A percentile compares a stretch with the other conserved stretches of the same genome.
phyloP scores from a whole-genome alignment of 2,113 vertebrate genomes.

The Chaenogobius annularis region DNA sequence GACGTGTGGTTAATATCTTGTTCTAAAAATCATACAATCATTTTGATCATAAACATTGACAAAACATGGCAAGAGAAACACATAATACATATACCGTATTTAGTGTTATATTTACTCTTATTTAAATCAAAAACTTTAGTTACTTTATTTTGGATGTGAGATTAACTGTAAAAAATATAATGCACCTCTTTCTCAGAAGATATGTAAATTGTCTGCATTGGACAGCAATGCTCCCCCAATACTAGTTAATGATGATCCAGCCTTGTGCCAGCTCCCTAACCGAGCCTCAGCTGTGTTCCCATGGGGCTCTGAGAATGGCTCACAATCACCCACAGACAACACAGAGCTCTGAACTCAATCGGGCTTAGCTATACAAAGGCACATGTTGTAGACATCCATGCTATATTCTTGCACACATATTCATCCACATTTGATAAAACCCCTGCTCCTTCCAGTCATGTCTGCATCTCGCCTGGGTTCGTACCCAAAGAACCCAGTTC shows the following conservation, averaged over 20 bases:
- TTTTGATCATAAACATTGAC: too few species aligned
- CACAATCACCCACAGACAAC: constrained; percentile 28
- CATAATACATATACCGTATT: too few species aligned
- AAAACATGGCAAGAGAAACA: too few species aligned
- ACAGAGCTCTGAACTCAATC: constrained; percentile 55
- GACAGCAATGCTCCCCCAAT: neutral
- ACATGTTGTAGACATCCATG: constrained; percentile 42
- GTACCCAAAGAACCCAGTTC: constrained; percentile 43
- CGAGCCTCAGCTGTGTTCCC: constrained; percentile 71
- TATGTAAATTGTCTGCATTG: neutral
- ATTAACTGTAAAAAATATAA: neutral
- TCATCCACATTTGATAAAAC: constrained; percentile 35
- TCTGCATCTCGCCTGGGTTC: constrained; percentile 48
- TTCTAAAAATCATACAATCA: too few species aligned
- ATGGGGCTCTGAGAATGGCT: constrained; percentile 63
- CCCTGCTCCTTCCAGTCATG: constrained; percentile 49
- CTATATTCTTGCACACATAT: constrained; percentile 35
- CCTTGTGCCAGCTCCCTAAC: constrained; percentile 64
- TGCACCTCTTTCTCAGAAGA: neutral
- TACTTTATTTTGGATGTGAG: too few species aligned
- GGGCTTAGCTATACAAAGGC: constrained; percentile 48
- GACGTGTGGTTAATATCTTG: too few species aligned
- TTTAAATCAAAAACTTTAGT: too few species aligned
- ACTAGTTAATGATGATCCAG: constrained; percentile 53
- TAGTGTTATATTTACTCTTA: too few species aligned